Conservation (phyloP, 2,888 invertebrate genomes). For the Pristionchus arcanus region DNA sequence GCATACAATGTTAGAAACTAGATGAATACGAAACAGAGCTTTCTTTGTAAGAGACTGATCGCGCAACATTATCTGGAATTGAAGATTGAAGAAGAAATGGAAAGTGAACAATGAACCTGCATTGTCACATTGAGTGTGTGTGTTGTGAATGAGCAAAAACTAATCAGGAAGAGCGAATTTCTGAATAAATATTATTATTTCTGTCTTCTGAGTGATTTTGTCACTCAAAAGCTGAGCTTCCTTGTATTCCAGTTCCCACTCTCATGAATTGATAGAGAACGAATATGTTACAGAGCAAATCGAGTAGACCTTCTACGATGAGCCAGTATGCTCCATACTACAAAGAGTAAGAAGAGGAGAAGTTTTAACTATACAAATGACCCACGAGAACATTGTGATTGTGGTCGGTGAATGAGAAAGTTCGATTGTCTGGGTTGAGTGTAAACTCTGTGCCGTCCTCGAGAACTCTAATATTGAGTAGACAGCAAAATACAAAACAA, state of each 20-base stretch:
- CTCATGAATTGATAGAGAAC: neutral
- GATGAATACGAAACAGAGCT: neutral
- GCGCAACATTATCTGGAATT: neutral
- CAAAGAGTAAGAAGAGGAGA: neutral
- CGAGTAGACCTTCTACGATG: constrained; percentile 3
- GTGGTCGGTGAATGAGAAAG: neutral
- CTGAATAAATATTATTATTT: neutral
- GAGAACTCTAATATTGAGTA: neutral
- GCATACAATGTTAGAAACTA: neutral
- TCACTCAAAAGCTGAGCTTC: neutral
- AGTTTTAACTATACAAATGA: neutral
- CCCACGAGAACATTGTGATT: neutral
- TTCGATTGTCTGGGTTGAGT: neutral
- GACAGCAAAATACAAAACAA: neutral
- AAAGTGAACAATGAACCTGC: neutral
- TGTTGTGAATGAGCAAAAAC: neutral
- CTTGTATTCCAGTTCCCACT: neutral
- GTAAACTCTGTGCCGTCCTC: neutral
- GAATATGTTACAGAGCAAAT: neutral
- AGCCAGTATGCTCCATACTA: constrained; percentile 8
- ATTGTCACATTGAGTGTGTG: neutral
- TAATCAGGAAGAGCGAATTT: neutral
- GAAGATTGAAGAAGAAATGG: neutral
- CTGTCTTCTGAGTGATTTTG: neutral
- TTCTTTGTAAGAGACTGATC: neutral